phyloP scores from a whole-genome alignment of 2,113 vertebrate genomes.

The Leucopternis melanops region DNA sequence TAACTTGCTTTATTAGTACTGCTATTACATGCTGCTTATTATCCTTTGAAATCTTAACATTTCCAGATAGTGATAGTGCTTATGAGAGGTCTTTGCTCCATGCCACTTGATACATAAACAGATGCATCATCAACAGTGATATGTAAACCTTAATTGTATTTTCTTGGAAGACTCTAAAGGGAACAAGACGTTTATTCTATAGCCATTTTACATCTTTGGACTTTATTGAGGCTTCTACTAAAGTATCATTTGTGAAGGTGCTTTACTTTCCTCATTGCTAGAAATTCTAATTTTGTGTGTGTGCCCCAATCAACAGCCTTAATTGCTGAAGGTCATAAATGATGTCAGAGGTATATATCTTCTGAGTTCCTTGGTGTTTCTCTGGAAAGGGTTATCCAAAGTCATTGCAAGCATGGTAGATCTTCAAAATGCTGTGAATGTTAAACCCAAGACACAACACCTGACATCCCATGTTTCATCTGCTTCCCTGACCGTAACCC shows the following conservation, averaged over 20 bases:
- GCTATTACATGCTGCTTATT: neutral
- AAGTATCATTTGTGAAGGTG: neutral
- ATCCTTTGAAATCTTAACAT: neutral
- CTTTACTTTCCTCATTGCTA: neutral
- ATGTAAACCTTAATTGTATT: neutral
- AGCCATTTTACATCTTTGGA: neutral
- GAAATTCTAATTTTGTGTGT: neutral
- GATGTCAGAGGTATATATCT: rapidly evolving
- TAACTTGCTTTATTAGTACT: neutral
- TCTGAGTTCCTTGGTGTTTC: neutral
- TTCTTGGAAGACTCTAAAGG: neutral
- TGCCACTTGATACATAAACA: neutral
- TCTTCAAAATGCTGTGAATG: neutral
- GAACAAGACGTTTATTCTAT: neutral
- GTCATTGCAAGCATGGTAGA: neutral
- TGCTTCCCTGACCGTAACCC: too few species aligned
- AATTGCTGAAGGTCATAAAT: neutral
- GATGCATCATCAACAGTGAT: neutral
- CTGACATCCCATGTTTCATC: neutral
- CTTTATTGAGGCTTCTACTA: neutral
- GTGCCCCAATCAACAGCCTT: neutral
- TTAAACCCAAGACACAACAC: neutral
- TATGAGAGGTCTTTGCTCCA: neutral
- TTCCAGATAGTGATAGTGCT: neutral
- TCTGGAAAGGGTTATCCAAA: neutral